Evolutionary conservation across 2,113 vertebrate species (phyloP).

Genomic region (Phrynosoma platyrhinos): DNA sequence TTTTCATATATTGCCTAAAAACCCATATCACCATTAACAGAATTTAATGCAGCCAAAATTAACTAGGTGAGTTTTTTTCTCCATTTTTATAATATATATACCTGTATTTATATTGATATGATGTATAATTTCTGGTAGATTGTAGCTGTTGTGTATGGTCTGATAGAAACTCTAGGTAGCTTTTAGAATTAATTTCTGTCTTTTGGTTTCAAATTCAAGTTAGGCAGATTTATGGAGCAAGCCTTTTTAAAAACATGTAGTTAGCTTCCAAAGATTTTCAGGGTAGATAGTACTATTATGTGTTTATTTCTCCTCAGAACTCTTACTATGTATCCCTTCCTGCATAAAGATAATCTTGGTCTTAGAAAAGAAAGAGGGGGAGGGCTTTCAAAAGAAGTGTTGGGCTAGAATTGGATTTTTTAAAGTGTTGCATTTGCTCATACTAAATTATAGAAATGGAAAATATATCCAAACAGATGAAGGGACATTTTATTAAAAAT

Average conservation of each 20-base stretch:
- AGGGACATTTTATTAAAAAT: no score
- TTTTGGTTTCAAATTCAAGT: no score
- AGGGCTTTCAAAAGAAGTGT: no score
- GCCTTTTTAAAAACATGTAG: background rate
- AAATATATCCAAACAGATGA: background rate
- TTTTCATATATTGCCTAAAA: constrained; percentile 31
- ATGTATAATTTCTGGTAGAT: background rate
- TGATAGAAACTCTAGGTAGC: background rate
- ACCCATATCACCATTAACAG: constrained; percentile 8
- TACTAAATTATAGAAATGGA: background rate
- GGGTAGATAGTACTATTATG: background rate
- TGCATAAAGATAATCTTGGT: background rate
- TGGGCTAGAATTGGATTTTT: background rate
- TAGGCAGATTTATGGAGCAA: constrained; percentile 4
- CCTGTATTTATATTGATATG: background rate
- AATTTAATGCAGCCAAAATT: constrained; percentile 36
- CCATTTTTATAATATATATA: background rate
- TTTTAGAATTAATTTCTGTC: constrained; percentile 1
- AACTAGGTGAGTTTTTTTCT: constrained; percentile 44
- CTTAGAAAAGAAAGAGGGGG: background rate
- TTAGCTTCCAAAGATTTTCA: background rate
- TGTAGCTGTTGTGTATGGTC: background rate
- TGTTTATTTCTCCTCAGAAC: background rate
- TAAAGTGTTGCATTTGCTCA: background rate
- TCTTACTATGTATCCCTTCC: background rate